phyloP scores from a whole-genome alignment of 2,888 invertebrate genomes.

The Eristalinus sepulchralis region DNA sequence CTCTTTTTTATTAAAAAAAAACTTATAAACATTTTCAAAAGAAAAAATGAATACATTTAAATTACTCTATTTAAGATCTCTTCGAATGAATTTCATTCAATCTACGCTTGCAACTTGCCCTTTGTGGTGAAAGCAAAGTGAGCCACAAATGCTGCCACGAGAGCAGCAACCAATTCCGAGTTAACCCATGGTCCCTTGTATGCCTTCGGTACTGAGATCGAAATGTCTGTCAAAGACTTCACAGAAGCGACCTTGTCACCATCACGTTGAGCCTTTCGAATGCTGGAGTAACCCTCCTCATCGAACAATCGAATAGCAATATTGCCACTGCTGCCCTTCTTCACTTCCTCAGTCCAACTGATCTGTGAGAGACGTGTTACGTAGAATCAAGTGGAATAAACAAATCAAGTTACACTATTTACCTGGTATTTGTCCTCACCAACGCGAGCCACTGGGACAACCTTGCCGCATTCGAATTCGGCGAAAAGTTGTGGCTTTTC shows the following conservation, averaged over 20 bases:
- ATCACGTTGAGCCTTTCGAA: slow-evolving; percentile 90
- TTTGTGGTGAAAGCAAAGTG: slow-evolving; percentile 94
- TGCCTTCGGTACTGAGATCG: slow-evolving; percentile 88
- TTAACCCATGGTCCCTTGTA: slow-evolving; percentile 96
- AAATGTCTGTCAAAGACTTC: slow-evolving; percentile 86
- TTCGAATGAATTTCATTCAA: slow-evolving; percentile 80
- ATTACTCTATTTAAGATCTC: slow-evolving; percentile 36
- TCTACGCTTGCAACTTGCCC: slow-evolving; percentile 88
- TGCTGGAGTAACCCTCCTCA: slow-evolving; percentile 94
- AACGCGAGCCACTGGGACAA: slow-evolving; percentile 91
- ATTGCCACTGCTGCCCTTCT: slow-evolving; percentile 90
- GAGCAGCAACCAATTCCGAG: slow-evolving; percentile 93
- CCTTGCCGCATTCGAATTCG: slow-evolving; percentile 89
- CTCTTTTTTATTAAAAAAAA: slow-evolving; percentile 60
- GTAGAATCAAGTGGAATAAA: neutral
- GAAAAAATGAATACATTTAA: slow-evolving; percentile 19
- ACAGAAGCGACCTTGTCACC: slow-evolving; percentile 86
- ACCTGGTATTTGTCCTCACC: slow-evolving; percentile 93
- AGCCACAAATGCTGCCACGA: slow-evolving; percentile 88
- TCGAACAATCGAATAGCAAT: slow-evolving; percentile 92
- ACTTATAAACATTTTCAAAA: slow-evolving; percentile 30
- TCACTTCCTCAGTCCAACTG: slow-evolving; percentile 95
- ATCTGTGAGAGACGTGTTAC: slow-evolving; percentile 83
- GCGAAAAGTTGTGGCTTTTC: slow-evolving; percentile 91
- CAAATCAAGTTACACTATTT: slow-evolving; percentile 73